These are phyloP conservation scores for Spatulosminthurus flaviceps DNA, from an alignment of 2,888 invertebrate genomes.

Conservation along the genomic window DNA sequence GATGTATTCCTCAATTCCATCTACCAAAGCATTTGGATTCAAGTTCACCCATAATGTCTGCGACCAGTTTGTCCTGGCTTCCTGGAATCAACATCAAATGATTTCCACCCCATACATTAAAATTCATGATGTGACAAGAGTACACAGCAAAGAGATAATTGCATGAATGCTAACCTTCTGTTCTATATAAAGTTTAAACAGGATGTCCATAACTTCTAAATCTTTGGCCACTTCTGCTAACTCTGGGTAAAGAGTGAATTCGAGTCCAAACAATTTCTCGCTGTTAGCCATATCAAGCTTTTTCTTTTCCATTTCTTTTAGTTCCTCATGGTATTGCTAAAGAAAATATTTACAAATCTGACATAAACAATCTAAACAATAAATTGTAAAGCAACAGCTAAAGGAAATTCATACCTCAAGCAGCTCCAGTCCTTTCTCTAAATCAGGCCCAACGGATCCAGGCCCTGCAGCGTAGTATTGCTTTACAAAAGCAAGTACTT, in stretches of 20 bases:
- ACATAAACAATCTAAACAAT: not conserved
- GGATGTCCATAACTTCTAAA: constrained; percentile 72
- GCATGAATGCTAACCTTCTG: constrained; percentile 36
- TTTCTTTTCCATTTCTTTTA: constrained; percentile 75
- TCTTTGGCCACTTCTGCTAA: constrained; percentile 68
- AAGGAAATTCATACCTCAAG: constrained; percentile 71
- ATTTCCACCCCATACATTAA: too few relatives aligned
- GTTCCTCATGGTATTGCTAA: constrained; percentile 74
- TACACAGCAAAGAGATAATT: not conserved
- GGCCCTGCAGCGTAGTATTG: constrained; percentile 82
- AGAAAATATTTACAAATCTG: too few relatives aligned
- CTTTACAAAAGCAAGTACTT: constrained; percentile 75
- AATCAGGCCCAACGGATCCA: constrained; percentile 78
- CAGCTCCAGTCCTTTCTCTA: constrained; percentile 77
- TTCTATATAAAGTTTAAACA: constrained; percentile 73
- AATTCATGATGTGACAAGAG: too few relatives aligned
- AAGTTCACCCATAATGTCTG: constrained; percentile 88
- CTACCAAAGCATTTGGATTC: constrained; percentile 82
- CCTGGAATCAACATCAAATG: constrained; percentile 64
- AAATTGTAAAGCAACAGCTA: not conserved
- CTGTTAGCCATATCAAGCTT: constrained; percentile 75
- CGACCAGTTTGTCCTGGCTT: constrained; percentile 82
- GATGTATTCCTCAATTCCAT: constrained; percentile 86
- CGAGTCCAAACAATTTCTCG: constrained; percentile 87
- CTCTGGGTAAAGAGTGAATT: constrained; percentile 82